Evolutionary conservation across 23 tunicate genomes (phyloP), one percentile per base, ranked within the genome.

Genomic region (Clavelina lepadiformis): DNA sequence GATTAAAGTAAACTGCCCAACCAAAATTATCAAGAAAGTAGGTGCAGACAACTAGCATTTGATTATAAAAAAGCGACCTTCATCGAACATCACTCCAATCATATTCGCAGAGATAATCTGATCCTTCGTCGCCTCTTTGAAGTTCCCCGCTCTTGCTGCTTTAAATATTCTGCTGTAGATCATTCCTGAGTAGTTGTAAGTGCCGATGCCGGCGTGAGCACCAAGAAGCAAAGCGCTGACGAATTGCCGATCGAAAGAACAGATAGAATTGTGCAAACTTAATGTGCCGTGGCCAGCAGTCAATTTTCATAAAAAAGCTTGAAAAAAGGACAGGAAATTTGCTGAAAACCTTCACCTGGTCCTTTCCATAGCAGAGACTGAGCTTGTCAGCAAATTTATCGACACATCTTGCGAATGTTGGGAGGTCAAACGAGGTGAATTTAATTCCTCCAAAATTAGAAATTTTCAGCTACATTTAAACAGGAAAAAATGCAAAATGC

Each of bases 401-500:
- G 5, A 51, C 31, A 56, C 92, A 82, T 28, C 80, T 35, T 11
- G 86, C 93, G 37, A 83, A 66, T 20, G 72, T 82, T 24, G 52
- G 44, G 50, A 92, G 47, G 49, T 84, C 77, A 21, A 4, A 31
- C 5, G 65, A 58, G 5, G 93, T 92, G 61, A 77, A 92, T 73
- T 92, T 92, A 29, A 92, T 49, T 60, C 98, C 98, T 18, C 56
- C 67, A 72, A 92, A 92, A 28, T 25, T 71, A 2, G 98, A 86
- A 30, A 92, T 69, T 65, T 38, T 59, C 37, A 50, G 30, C 5
- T n/a, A n/a, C n/a, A n/a, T n/a, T n/a, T n/a, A n/a, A n/a, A n/a
- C n/a, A n/a, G n/a, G n/a, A n/a, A n/a, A n/a, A n/a, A n/a, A n/a
- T n/a, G n/a, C n/a, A n/a, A n/a, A n/a, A n/a, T n/a, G n/a, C n/a